Percentiles rank a stretch among this genome's conserved stretches.
Evolutionary conservation across 2,888 invertebrate species (phyloP).

Genomic region (Aleiodes leptofemur): DNA sequence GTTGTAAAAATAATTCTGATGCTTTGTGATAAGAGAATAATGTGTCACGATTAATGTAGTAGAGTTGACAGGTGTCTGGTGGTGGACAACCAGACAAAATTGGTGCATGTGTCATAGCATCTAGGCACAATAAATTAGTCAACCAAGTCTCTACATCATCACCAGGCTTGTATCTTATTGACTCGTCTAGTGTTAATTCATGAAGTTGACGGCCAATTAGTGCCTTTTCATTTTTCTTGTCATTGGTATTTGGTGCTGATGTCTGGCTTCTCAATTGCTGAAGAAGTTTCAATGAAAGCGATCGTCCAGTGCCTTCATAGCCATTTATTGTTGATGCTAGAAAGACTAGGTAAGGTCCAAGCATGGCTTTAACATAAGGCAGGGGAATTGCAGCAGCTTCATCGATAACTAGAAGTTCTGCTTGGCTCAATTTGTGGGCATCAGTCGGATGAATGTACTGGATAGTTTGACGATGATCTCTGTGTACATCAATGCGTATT

Average conservation of each 20-base stretch:
- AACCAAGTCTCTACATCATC: conserved; percentile 96
- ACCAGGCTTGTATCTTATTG: conserved; percentile 89
- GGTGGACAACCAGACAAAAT: conserved; percentile 90
- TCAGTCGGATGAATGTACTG: conserved; percentile 98
- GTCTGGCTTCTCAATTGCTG: conserved; percentile 87
- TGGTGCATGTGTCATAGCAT: conserved; percentile 83
- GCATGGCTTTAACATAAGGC: conserved; percentile 91
- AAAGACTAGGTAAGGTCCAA: conserved; percentile 94
- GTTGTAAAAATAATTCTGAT: conserved; percentile 93
- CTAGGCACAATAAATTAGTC: conserved; percentile 92
- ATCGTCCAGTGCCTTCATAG: conserved; percentile 98
- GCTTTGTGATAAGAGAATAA: conserved; percentile 97
- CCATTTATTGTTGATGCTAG: conserved; percentile 98
- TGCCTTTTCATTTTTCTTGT: conserved; percentile 75
- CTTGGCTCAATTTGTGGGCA: conserved; percentile 90
- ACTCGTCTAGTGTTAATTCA: conserved; percentile 88
- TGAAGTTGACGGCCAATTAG: conserved; percentile 77
- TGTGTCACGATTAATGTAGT: conserved; percentile 92
- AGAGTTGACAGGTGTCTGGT: conserved; percentile 92
- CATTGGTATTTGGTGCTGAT: conserved; percentile 77
- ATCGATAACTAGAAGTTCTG: conserved; percentile 96
- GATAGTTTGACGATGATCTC: conserved; percentile 94
- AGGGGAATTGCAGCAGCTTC: conserved; percentile 99
- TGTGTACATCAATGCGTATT: conserved; percentile 92
- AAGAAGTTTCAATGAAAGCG: conserved; percentile 94